A percentile compares a stretch with the other conserved stretches of the same genome.
Evolutionary conservation across 2,888 invertebrate genomes (phyloP).

Genomic region (Brenthis hecate): DNA sequence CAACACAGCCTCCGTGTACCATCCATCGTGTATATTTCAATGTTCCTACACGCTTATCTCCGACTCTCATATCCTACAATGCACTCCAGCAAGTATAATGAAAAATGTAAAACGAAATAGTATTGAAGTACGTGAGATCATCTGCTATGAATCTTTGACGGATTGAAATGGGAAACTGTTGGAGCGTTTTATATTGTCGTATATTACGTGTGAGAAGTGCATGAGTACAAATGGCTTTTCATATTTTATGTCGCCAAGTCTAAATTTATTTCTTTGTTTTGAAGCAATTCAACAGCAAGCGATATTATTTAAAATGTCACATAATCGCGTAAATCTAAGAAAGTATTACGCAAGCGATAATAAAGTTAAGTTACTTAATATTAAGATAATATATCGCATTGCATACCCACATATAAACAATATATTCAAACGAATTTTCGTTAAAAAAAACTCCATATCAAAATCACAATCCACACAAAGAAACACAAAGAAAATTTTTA

Average conservation of each 20-base stretch:
- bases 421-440: no score
- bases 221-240: conserved; percentile 21
- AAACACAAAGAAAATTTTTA: no score
- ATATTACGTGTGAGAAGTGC: conserved; percentile 16
- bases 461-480: no score
- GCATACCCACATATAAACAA: no score
- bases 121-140: conserved; percentile 33
- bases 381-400: no score
- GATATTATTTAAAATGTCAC: no score
- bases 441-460: no score
- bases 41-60: not conserved
- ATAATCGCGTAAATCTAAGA: no score
- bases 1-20: not conserved
- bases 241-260: conserved; percentile 2
- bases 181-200: conserved; percentile 31
- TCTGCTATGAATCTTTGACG: conserved; percentile 34
- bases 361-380: no score
- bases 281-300: not conserved
- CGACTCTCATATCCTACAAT: conserved; percentile 16
- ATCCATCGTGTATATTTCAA: not conserved
- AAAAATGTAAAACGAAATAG: conserved; percentile 24
- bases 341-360: no score
- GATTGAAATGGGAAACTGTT: conserved; percentile 30
- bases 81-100: conserved; percentile 18
- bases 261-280: conserved; percentile 1